Evolutionary conservation across 1,140 invertebrate genomes (phyloP), one percentile per base, ranked within the genome.

Genomic region (Asobara japonica): DNA sequence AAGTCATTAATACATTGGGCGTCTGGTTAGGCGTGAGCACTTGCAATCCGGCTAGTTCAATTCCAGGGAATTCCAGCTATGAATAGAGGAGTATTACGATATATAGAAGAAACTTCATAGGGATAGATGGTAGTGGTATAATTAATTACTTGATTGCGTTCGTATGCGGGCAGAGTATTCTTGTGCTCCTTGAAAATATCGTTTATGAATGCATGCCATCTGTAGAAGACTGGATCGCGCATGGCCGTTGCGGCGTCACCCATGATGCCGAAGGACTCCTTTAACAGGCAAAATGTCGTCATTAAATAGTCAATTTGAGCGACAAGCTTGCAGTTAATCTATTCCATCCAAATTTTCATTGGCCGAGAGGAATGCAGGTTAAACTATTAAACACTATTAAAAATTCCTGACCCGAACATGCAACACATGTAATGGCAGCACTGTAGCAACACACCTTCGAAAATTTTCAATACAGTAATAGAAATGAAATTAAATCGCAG

Each of bases 171-270:
- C 18, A 95, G 83, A 4, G 91, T 91, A 27, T 88, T 89, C 84
- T 96, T 96, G 82, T 93, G 92, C 77, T 93, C 89, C 71, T 91
- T 88, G 88, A 96, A 96, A 3, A 96, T 87, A 65, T 94, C 90
- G 77, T 96, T 94, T 20, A 96, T 88, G 76, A 91, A 93, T 3
- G 92, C 91, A 77, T 96, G 95, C 92, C 92, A 95, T 80, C 93
- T 91, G 83, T 95, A 96, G 86, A 96, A 96, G 7, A 94, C 85
- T 0, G 95, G 95, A 84, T 96, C 95, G 11, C 95, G 89, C 93
- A 94, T 93, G 3, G 92, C 91, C 10, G 92, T 94, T 0, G 92
- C 89, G 0, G 90, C 87, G 78, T 93, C 92, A n/a, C 91, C 92
- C 89, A 93, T 93, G 0, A 93, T 89, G 16, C 90, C 87, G 72